Evolutionary conservation across 2,888 invertebrate genomes (phyloP), one percentile per base, ranked within the genome.

Genomic region (Congeria kusceri): DNA sequence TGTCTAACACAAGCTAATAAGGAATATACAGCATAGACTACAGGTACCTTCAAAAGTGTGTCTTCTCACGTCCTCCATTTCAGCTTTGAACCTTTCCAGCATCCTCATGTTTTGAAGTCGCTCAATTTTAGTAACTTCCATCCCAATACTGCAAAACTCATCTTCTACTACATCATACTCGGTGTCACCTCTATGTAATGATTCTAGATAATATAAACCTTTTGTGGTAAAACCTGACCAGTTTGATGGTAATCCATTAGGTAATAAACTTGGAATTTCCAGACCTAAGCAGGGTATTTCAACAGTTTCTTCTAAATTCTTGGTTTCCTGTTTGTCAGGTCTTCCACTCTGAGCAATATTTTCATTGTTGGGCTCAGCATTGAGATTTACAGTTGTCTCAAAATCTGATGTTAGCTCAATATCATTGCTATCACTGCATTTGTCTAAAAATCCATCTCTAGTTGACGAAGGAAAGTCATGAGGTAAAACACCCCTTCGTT

Each of bases 41-140:
- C n/a, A n/a, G n/a, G 64, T 67, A 79, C 78, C 65, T 11, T 63
- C 62, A 32, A 20, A 25, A 18, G 63, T 61, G 28, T 71, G 63
- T 4, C 46, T 44, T 25, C 39, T 32, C 27, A 79, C 23, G 23
- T 79, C 71, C 28, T 79, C 74, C 20, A 67, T 44, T 71, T 79
- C 79, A 53, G 46, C 58, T 47, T 70, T 74, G 66, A 79, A 79
- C 29, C 56, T 70, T 1, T 79, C 70, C 57, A 79, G 44, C 7
- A 63, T 47, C 29, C 75, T 28, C 18, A 27, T 47, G 53, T 67
- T 79, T 32, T 79, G 74, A 13, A 79, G 57, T 49, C 79, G 53
- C 44, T 79, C 74, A n/a, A 79, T 79, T 25, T 47, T 67, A 58
- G 56, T 62, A 27, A 79, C 74, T 27, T 70, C 46, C 28, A 79